phyloP scores from a whole-genome alignment of 2,888 invertebrate species.

The Caenorhabditis sulstoni region DNA sequence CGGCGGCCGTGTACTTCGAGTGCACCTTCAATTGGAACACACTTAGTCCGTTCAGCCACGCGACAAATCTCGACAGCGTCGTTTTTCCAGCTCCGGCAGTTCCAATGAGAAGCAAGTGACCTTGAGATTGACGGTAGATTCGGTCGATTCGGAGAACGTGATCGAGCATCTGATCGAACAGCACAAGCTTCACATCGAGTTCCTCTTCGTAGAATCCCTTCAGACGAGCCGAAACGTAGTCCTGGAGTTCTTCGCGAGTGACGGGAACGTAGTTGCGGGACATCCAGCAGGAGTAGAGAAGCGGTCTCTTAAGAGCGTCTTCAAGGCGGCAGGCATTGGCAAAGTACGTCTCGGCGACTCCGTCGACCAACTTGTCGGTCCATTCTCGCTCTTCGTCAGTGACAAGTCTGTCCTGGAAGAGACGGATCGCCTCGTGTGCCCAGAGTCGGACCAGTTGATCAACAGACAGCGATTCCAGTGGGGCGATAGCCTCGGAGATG shows the following conservation, averaged over 20 bases:
- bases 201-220: constrained; percentile 99
- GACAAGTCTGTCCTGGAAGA: constrained; percentile 93
- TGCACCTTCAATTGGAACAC: constrained; percentile 93
- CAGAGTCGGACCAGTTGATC: constrained; percentile 97
- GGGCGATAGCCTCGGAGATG: constrained; percentile 97
- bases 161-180: constrained; percentile 98
- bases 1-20: constrained; percentile 98
- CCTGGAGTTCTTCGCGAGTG: constrained; percentile 92
- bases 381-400: constrained; percentile 94
- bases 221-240: constrained; percentile 96
- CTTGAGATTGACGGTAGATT: constrained; percentile 92
- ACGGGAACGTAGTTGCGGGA: constrained; percentile 98
- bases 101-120: constrained; percentile 96
- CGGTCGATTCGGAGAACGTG: constrained; percentile 98
- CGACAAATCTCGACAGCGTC: constrained; percentile 97
- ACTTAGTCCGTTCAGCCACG: constrained; percentile 99
- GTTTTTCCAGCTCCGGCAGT: constrained; percentile 99
- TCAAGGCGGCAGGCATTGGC: constrained; percentile 85
- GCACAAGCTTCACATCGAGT: constrained; percentile 95
- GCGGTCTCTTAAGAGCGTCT: constrained; percentile 92
- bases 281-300: constrained; percentile 98
- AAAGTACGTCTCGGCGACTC: constrained; percentile 89
- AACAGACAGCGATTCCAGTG: constrained; percentile 91
- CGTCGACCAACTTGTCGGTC: constrained; percentile 98
- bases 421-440: constrained; percentile 97